These are phyloP conservation scores for Pimephales promelas DNA, from an alignment of 2,113 vertebrate species.

Conservation along the genomic window DNA sequence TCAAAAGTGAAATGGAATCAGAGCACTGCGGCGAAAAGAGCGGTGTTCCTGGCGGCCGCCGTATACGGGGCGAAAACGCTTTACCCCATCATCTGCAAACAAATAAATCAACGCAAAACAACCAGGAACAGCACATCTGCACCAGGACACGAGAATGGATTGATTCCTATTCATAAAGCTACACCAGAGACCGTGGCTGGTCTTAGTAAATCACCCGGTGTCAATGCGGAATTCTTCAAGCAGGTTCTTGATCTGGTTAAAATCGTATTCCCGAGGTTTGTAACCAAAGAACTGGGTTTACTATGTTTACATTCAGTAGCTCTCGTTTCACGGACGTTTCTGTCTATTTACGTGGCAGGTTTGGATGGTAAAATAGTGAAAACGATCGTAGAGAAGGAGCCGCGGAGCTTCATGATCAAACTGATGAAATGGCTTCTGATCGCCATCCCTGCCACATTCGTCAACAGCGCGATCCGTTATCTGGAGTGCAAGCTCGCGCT, in stretches of 20 bases:
- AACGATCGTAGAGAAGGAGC: constrained; percentile 93
- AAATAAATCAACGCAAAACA: constrained; percentile 64
- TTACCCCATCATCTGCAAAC: constrained; percentile 82
- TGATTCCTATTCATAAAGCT: constrained; percentile 32
- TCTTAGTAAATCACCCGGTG: constrained; percentile 70
- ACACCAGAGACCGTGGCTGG: neutral
- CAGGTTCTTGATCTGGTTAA: constrained; percentile 87
- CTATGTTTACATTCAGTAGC: constrained; percentile 91
- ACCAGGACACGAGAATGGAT: constrained; percentile 68
- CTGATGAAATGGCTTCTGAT: constrained; percentile 94
- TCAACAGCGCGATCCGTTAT: constrained; percentile 96
- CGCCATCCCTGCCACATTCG: constrained; percentile 96
- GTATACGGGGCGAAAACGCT: constrained; percentile 84
- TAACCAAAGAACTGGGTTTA: constrained; percentile 86
- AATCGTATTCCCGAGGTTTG: constrained; percentile 89
- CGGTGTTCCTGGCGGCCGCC: constrained; percentile 83
- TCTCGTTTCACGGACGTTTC: constrained; percentile 94
- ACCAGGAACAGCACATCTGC: neutral
- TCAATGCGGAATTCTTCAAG: constrained; percentile 86
- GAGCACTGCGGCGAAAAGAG: constrained; percentile 79
- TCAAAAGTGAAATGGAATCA: constrained; percentile 81
- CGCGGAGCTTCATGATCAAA: constrained; percentile 84
- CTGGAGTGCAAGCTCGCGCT: constrained; percentile 94
- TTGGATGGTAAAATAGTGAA: constrained; percentile 97
- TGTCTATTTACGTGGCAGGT: constrained; percentile 95